Percentiles rank a stretch among this genome's conserved stretches.
Evolutionary conservation across 2,888 invertebrate species (phyloP).

Genomic region (Stictocephala bisonia): DNA sequence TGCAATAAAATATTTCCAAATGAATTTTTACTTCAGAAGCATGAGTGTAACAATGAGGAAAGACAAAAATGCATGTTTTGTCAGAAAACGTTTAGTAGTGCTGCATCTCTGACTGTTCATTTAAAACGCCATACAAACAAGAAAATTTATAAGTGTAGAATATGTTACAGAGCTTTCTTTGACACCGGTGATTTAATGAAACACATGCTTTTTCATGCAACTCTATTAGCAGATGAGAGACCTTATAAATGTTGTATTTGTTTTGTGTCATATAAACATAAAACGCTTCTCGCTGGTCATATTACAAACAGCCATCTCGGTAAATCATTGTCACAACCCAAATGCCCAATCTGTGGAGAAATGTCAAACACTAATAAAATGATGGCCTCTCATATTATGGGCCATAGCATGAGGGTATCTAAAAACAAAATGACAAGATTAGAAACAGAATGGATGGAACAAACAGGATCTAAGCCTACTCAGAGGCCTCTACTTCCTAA

Average conservation of each 20-base stretch:
- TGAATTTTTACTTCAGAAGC: not conserved
- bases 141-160: not conserved
- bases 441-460: not conserved
- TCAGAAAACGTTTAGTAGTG: not conserved
- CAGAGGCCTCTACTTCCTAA: too few species aligned
- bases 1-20: constrained; percentile 11
- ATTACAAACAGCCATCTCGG: not conserved
- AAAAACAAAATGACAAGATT: not conserved
- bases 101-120: not conserved
- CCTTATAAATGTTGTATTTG: constrained; percentile 18
- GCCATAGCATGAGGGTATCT: constrained; percentile 5
- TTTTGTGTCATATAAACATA: not conserved
- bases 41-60: not conserved
- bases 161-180: constrained; percentile 6
- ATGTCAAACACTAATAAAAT: not conserved
- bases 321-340: too few species aligned
- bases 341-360: constrained; percentile 4
- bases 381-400: not conserved
- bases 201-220: constrained; percentile 34
- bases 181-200: not conserved
- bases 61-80: constrained; percentile 10
- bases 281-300: not conserved
- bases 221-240: not conserved
- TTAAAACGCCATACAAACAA: constrained; percentile 1
- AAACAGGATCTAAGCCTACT: not conserved